A percentile compares a stretch with the other conserved stretches of the same genome.
These are phyloP conservation scores for Tortricodes alternella DNA, from an alignment of 2,888 invertebrate species.

Conservation along the genomic window DNA sequence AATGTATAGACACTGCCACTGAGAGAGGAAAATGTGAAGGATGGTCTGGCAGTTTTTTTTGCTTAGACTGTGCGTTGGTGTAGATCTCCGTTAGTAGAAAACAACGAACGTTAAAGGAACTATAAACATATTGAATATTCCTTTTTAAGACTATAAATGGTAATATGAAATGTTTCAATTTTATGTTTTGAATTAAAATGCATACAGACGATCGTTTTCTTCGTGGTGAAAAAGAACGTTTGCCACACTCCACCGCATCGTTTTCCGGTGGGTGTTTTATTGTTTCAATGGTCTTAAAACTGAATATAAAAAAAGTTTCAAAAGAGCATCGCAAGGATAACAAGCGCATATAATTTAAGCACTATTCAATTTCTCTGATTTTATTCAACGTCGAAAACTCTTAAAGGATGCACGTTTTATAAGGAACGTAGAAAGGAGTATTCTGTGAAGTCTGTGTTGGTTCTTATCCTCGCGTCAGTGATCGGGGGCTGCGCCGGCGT, in stretches of 20 bases:
- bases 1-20: constrained; percentile 46
- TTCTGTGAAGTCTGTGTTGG: constrained; percentile 40
- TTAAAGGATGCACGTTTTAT: constrained; percentile 17
- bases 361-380: not conserved
- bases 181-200: too few relatives aligned
- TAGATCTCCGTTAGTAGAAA: constrained; percentile 16
- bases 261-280: too few relatives aligned
- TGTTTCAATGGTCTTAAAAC: too few relatives aligned
- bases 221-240: too few relatives aligned
- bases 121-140: not conserved
- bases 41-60: constrained; percentile 49
- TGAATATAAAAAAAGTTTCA: not conserved
- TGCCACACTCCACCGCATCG: too few relatives aligned
- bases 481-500: constrained; percentile 32
- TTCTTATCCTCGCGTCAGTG: constrained; percentile 41
- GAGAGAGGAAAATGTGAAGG: constrained; percentile 46
- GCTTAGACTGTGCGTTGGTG: constrained; percentile 37
- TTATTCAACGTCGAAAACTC: not conserved
- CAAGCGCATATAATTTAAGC: not conserved
- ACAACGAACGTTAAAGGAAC: not conserved
- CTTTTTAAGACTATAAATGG: not conserved
- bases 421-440: constrained; percentile 35
- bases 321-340: not conserved
- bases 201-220: too few relatives aligned
- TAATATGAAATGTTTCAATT: too few relatives aligned